Evolutionary conservation across 2,888 invertebrate species (phyloP).

Genomic region (Capitulum mitella): DNA sequence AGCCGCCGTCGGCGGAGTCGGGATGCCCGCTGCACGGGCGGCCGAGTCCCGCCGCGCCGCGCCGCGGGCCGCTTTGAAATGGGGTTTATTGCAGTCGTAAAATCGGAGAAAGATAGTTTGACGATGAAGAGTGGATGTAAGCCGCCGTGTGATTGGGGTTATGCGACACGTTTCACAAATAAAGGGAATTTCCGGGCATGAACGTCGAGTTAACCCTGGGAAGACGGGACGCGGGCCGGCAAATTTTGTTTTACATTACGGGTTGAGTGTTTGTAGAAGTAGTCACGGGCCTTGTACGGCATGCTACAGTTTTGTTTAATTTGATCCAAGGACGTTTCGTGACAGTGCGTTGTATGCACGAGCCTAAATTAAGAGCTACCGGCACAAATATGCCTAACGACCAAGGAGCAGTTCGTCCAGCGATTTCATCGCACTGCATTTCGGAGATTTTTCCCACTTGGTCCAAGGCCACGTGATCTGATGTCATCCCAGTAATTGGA

Average conservation of each 20-base stretch:
- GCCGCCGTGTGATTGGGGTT: background rate
- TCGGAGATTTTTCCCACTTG: background rate
- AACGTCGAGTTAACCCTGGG: background rate
- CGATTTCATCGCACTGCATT: background rate
- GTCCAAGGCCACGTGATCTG: background rate
- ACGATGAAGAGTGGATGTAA: background rate
- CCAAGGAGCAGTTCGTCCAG: background rate
- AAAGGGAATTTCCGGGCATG: background rate
- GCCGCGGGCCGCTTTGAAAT: background rate
- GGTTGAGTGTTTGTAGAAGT: background rate
- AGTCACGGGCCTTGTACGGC: background rate
- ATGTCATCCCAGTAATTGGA: background rate
- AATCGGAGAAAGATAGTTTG: background rate
- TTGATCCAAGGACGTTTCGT: background rate
- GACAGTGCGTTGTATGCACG: background rate
- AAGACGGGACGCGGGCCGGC: background rate
- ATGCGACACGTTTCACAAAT: background rate
- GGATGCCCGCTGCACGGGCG: no score
- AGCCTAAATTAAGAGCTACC: background rate
- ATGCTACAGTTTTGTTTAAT: background rate
- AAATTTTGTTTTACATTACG: background rate
- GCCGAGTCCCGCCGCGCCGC: no score
- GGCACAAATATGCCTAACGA: conserved; percentile 3
- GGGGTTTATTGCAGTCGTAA: background rate
- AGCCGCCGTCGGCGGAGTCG: no score